Base-by-base conservation (phyloP, 2,113 vertebrate genomes). In the Scolopax mira region DNA sequence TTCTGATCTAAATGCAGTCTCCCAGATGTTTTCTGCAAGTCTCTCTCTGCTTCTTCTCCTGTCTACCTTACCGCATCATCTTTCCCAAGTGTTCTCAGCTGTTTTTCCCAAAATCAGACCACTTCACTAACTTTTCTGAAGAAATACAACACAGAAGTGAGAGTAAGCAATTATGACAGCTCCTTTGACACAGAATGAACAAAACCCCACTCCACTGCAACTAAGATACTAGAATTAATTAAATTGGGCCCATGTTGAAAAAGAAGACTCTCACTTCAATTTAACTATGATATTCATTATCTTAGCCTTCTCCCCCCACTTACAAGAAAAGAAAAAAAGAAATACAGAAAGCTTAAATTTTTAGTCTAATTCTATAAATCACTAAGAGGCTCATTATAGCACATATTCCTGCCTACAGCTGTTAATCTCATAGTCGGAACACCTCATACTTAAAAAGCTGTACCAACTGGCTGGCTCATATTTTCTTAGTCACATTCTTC, bases 241-340 rank as follows among this genome's bases (percentile, higher is more conserved):
- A 28, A 77, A 17, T 70, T 39, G 6, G 5, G 7, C n/a, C 19
- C 17, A 25, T 23, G 7, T 11, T 54, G 30, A 54, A 78, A 83
- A 94, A 70, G 5, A 44, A 21, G 13, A 42, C 33, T 87, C 18
- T 58, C 18, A 54, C 13, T 48, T 83, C 24, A 57, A 4, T 75
- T 70, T 79, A 39, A 28, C 30, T 58, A 49, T 49, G 22, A 60
- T 4, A 37, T 79, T 18, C 4, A 22, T 33, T 57, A 72, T 31
- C 7, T 18, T 25, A 31, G 8, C 6, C 35, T 3, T 6, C 10
- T 49, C 6, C 5, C 1, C 7, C 3, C 1, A 7, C 5, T 7
- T 5, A 6, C n/a, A n/a, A n/a, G n/a, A n/a, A 65, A 39, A 80
- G 28, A 58, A 51, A 18, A 18, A 18, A 5, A 3, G 6, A 73